Conservation (phyloP, 2,113 vertebrate genomes). For the Urocitellus parryii region DNA sequence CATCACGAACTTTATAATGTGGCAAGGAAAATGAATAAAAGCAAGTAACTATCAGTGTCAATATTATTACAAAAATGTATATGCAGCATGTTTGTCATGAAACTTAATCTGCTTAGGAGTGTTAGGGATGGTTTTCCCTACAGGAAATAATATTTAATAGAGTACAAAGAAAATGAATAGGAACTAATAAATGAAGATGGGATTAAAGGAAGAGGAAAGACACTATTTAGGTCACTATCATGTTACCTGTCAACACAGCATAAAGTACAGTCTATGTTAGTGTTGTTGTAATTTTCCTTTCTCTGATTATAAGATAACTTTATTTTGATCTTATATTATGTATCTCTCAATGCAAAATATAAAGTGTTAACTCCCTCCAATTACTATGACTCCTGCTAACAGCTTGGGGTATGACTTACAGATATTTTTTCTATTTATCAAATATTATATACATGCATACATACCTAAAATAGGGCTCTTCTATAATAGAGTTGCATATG, state of each 20-base stretch:
- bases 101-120: neutral
- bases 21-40: neutral
- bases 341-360: neutral
- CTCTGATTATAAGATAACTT: neutral
- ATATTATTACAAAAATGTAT: neutral
- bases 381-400: neutral
- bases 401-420: neutral
- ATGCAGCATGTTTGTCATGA: neutral
- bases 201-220: neutral
- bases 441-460: neutral
- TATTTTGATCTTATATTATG: neutral
- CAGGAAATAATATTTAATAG: neutral
- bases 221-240: neutral
- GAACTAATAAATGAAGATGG: neutral
- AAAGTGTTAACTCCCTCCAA: neutral
- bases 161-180: neutral
- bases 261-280: neutral
- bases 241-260: neutral
- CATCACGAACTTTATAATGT: neutral
- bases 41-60: neutral
- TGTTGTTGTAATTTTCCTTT: neutral
- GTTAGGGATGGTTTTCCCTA: neutral
- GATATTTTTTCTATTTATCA: neutral
- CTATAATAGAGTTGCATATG: neutral
- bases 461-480: neutral